A percentile compares a stretch with the other conserved stretches of the same genome.
phyloP scores from a whole-genome alignment of 2,797 vertebrate species.

The Cyclura pinguis region DNA sequence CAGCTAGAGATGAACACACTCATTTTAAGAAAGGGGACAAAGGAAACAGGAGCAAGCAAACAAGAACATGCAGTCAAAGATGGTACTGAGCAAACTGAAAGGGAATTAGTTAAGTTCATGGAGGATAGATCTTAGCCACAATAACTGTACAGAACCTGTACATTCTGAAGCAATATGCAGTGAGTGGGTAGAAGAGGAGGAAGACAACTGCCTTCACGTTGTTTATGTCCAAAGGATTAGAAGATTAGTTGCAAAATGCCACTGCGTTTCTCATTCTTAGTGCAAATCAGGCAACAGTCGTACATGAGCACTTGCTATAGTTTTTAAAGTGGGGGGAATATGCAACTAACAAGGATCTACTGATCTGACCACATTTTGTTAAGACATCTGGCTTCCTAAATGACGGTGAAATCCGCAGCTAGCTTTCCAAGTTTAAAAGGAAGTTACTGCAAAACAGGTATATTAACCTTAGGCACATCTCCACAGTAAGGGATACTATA shows the following conservation, averaged over 20 bases:
- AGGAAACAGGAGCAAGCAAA: background rate
- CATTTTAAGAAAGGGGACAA: background rate
- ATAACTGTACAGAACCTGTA: background rate
- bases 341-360: conserved; percentile 33
- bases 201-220: background rate
- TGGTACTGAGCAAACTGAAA: background rate
- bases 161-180: background rate
- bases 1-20: background rate
- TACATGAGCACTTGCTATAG: background rate
- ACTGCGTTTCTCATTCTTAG: conserved; percentile 13
- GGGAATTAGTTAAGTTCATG: background rate
- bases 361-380: conserved; percentile 9
- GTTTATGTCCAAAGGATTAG: background rate
- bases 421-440: conserved; percentile 33
- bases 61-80: background rate
- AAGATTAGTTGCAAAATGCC: conserved; percentile 48
- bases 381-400: conserved; percentile 5
- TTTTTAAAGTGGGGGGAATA: background rate
- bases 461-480: conserved; percentile 32
- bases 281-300: conserved; percentile 56
- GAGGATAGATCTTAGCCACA: background rate
- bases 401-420: conserved; percentile 43
- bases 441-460: background rate
- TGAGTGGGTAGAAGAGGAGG: background rate
- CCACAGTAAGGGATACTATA: background rate